Evolutionary conservation across 2,797 vertebrate species (phyloP).

Genomic region (Notolepis coatsorum): DNA sequence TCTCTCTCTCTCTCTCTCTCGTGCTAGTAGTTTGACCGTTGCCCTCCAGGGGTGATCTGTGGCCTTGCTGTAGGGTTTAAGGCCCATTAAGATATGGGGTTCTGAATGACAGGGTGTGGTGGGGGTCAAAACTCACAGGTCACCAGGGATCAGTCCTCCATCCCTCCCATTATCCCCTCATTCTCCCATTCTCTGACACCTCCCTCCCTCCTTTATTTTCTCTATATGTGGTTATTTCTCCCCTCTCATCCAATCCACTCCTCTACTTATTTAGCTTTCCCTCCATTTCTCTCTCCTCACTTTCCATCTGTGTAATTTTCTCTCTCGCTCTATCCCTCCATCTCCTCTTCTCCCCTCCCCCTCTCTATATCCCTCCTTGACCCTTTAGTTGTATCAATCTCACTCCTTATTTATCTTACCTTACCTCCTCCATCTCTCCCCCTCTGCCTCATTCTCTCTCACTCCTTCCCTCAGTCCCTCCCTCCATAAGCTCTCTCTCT

Average conservation of each 20-base stretch:
- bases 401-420: too few species aligned
- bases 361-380: too few species aligned
- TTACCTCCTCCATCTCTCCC: too few species aligned
- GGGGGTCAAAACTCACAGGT: conserved; percentile 59
- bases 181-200: neutral
- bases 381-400: too few species aligned
- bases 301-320: too few species aligned
- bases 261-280: too few species aligned
- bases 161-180: conserved; percentile 28
- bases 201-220: conserved; percentile 6
- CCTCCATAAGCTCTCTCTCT: neutral
- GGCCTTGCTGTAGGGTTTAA: conserved; percentile 47
- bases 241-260: too few species aligned
- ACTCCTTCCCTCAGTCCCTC: neutral
- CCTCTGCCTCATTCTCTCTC: neutral
- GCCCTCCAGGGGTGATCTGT: conserved; percentile 48
- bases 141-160: conserved; percentile 42
- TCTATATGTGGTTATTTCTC: too few species aligned
- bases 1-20: conserved; percentile 1
- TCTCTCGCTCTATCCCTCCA: too few species aligned
- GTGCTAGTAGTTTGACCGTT: conserved; percentile 39
- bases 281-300: too few species aligned
- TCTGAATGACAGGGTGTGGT: conserved; percentile 58
- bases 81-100: conserved; percentile 42
- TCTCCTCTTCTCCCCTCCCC: too few species aligned